Conservation (phyloP, 2,888 invertebrate species). For the Ennomos fuscantarius region DNA sequence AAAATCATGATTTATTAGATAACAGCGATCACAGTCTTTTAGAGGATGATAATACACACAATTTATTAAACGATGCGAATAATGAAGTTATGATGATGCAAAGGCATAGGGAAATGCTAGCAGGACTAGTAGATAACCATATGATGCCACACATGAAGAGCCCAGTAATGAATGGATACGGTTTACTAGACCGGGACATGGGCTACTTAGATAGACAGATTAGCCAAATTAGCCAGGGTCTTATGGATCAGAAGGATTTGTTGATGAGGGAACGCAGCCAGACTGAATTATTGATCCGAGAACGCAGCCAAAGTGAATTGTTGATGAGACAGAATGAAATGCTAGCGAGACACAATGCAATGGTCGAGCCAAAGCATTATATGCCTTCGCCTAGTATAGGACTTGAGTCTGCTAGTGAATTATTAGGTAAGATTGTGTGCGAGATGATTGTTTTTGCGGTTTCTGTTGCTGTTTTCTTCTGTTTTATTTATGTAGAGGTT, state of each 20-base stretch:
- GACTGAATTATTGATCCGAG: slow-evolving; percentile 70
- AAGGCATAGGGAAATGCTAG: slow-evolving; percentile 74
- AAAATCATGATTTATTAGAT: slow-evolving; percentile 77
- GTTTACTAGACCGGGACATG: slow-evolving; percentile 72
- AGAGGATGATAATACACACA: slow-evolving; percentile 75
- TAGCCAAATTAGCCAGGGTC: slow-evolving; percentile 73
- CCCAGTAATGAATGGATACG: slow-evolving; percentile 70
- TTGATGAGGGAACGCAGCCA: slow-evolving; percentile 67
- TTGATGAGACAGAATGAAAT: slow-evolving; percentile 75
- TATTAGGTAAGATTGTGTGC: slow-evolving; percentile 69
- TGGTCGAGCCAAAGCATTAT: slow-evolving; percentile 74
- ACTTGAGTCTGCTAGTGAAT: slow-evolving; percentile 77
- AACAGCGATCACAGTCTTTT: slow-evolving; percentile 76
- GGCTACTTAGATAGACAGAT: slow-evolving; percentile 73
- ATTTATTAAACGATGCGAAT: slow-evolving; percentile 68
- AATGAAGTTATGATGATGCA: slow-evolving; percentile 72
- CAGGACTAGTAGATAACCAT: slow-evolving; percentile 71
- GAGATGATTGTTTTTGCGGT: slow-evolving; percentile 8
- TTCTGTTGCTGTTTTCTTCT: slow-evolving; percentile 22
- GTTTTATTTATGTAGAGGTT: slow-evolving; percentile 1
- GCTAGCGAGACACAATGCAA: slow-evolving; percentile 66
- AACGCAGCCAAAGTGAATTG: slow-evolving; percentile 69
- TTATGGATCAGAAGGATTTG: slow-evolving; percentile 71
- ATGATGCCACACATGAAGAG: slow-evolving; percentile 68
- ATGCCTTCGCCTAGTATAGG: slow-evolving; percentile 75